phyloP scores from a whole-genome alignment of 2,888 invertebrate genomes.

The Ormyrus nitidulus region DNA sequence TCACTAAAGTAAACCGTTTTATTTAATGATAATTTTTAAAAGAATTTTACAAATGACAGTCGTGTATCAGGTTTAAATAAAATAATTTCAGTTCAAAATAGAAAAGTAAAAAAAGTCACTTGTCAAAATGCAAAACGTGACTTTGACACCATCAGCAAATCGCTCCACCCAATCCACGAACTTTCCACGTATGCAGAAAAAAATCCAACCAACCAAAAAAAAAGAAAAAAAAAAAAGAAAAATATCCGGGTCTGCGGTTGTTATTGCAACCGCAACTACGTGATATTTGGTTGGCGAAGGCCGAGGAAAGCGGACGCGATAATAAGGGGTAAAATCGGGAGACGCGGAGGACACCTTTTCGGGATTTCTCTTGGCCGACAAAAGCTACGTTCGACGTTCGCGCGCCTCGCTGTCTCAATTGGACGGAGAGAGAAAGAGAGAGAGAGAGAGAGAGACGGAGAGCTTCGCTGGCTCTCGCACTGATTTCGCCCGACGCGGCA shows the following conservation, averaged over 20 bases:
- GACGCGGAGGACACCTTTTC: constrained; percentile 17
- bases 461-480: constrained; percentile 11
- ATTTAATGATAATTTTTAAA: constrained; percentile 1
- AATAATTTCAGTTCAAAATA: no score
- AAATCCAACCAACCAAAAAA: not conserved
- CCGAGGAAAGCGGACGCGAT: not conserved
- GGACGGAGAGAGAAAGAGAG: constrained; percentile 13
- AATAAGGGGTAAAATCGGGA: not conserved
- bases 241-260: not conserved
- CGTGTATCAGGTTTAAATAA: no score
- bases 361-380: constrained; percentile 32
- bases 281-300: constrained; percentile 27
- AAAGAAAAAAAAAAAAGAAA: not conserved
- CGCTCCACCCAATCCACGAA: no score
- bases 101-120: no score
- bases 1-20: not conserved
- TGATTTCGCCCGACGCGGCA: constrained; percentile 53
- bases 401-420: constrained; percentile 53
- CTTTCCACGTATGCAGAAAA: not conserved
- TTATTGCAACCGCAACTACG: constrained; percentile 46
- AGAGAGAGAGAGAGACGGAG: constrained; percentile 20
- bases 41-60: constrained; percentile 10
- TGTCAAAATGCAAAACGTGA: no score
- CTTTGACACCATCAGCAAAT: no score
- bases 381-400: constrained; percentile 49